Percentiles rank a stretch among this genome's conserved stretches.
Evolutionary conservation across 1,140 invertebrate species (phyloP).

Genomic region (Rhynchophorus ferrugineus): DNA sequence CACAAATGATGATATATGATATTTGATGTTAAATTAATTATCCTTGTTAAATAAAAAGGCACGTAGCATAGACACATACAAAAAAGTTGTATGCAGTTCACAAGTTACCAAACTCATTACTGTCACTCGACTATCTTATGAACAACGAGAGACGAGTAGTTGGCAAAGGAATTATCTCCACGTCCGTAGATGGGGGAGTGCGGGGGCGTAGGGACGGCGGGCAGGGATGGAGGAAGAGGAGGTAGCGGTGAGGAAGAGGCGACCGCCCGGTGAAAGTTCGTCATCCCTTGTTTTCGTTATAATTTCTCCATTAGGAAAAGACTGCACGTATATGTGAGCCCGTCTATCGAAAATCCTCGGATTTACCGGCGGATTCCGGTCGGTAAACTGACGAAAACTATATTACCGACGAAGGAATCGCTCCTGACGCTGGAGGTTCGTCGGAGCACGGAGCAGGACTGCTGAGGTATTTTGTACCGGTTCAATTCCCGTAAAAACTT

Average conservation of each 20-base stretch:
- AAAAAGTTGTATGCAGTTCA: no score
- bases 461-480: no score
- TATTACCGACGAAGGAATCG: conserved; percentile 7
- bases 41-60: no score
- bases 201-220: no score
- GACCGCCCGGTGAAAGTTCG: conserved; percentile 16
- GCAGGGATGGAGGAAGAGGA: no score
- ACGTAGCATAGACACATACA: no score
- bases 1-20: no score
- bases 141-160: conserved; percentile 15
- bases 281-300: conserved; percentile 26
- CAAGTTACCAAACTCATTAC: not conserved
- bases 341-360: conserved; percentile 14
- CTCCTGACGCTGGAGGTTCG: not conserved
- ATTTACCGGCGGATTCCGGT: conserved; percentile 20
- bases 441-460: no score
- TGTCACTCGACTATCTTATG: not conserved
- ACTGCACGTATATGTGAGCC: conserved; percentile 20
- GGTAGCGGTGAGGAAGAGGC: no score
- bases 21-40: no score
- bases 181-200: no score
- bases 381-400: conserved; percentile 23
- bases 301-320: conserved; percentile 26
- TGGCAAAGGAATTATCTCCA: conserved; percentile 19
- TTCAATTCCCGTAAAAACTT: no score